phyloP scores from a whole-genome alignment of 2,113 vertebrate species.

The Saccopteryx bilineata region DNA sequence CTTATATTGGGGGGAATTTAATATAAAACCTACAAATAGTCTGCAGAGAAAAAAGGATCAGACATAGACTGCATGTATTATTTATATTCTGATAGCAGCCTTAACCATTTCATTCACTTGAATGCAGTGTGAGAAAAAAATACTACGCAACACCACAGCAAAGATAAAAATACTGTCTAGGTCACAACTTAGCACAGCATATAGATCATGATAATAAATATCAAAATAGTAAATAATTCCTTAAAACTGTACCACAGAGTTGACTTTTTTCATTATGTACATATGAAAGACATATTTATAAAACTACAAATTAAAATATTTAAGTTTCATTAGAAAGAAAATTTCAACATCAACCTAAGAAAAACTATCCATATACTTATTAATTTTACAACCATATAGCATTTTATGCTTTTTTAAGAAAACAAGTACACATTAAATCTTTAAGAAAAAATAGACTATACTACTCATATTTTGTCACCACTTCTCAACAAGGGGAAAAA shows the following conservation, averaged over 20 bases:
- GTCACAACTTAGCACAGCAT: not conserved
- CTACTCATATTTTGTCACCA: constrained; percentile 5
- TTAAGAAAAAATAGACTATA: constrained; percentile 53
- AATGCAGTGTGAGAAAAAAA: constrained; percentile 6
- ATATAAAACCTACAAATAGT: not conserved
- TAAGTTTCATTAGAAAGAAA: not conserved
- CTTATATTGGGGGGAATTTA: not conserved
- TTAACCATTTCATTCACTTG: not conserved
- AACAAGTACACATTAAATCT: constrained; percentile 16
- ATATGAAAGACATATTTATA: constrained; percentile 18
- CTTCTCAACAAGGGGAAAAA: not conserved
- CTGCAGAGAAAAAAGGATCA: constrained; percentile 19
- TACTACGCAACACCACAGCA: not conserved
- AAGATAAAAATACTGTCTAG: constrained; percentile 8
- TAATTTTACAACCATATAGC: constrained; percentile 47
- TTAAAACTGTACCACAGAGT: not conserved
- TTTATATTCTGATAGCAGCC: not conserved
- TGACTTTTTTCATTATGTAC: constrained; percentile 22
- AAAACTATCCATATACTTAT: constrained; percentile 12
- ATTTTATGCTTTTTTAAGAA: constrained; percentile 16
- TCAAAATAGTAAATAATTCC: constrained; percentile 36
- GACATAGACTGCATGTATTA: not conserved
- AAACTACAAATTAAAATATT: not conserved
- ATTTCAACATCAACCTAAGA: constrained; percentile 50
- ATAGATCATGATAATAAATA: not conserved